phyloP scores from a whole-genome alignment of 2,113 vertebrate species.

The Corvus hawaiiensis region DNA sequence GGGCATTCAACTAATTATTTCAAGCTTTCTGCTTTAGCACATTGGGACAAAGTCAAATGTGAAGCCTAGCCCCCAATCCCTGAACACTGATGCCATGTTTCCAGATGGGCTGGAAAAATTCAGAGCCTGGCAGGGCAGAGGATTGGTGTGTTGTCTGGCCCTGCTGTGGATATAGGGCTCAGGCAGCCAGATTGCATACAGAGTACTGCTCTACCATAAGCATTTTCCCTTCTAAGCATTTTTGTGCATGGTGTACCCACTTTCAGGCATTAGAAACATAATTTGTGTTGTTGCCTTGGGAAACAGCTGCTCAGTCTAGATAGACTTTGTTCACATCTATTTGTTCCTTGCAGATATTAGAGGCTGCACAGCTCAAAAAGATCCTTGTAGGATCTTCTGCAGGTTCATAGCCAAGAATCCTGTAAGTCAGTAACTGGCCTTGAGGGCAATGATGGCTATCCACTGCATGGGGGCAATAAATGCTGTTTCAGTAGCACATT shows the following conservation, averaged over 20 bases:
- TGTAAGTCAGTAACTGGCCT: not conserved
- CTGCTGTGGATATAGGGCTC: not conserved
- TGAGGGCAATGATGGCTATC: not conserved
- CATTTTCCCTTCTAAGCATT: not conserved
- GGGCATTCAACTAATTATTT: not conserved
- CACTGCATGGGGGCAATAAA: not conserved
- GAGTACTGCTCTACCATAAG: not conserved
- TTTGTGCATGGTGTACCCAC: not conserved
- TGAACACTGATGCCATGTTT: not conserved
- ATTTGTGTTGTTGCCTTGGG: not conserved
- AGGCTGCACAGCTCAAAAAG: not conserved
- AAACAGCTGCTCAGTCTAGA: not conserved
- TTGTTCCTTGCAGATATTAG: not conserved
- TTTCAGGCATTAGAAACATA: not conserved
- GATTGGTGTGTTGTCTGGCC: not conserved
- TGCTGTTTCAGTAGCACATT: not conserved
- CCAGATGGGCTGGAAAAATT: conserved; percentile 9
- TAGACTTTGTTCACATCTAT: not conserved
- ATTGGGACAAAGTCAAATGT: not conserved
- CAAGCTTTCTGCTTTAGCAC: not conserved
- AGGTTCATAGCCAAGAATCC: not conserved
- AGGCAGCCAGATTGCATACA: not conserved
- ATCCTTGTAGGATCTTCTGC: not conserved
- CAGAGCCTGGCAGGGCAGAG: not conserved
- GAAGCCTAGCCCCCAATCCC: not conserved